Percentiles rank a stretch among this genome's conserved stretches.
Evolutionary conservation across 2,888 invertebrate genomes (phyloP).

Genomic region (Dryomyza anilis): DNA sequence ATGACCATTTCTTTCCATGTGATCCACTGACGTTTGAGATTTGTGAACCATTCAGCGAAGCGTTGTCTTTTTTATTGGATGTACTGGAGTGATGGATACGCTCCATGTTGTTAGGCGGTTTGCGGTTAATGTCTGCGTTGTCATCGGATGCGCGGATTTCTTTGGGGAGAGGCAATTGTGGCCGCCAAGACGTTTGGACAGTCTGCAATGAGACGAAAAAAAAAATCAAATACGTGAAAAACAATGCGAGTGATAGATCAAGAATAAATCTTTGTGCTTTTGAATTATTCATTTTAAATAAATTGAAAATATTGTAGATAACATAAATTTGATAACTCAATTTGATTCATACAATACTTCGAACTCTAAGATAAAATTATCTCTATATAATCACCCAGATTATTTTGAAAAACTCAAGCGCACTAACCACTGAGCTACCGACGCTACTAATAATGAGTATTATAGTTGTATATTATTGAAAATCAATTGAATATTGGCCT

Average conservation of each 20-base stretch:
- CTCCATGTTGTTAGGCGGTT: slow-evolving; percentile 41
- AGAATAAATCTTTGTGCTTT: too few species aligned
- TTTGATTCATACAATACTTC: too few species aligned
- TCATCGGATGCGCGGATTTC: slow-evolving; percentile 53
- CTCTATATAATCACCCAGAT: too few species aligned
- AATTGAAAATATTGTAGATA: too few species aligned
- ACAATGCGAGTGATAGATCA: background rate
- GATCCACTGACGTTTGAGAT: slow-evolving; percentile 39
- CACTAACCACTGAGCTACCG: too few species aligned
- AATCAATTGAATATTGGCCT: too few species aligned
- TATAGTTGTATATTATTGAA: too few species aligned
- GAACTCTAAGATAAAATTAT: too few species aligned
- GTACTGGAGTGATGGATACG: slow-evolving; percentile 29
- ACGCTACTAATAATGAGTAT: too few species aligned
- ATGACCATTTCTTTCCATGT: slow-evolving; percentile 73
- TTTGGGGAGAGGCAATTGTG: slow-evolving; percentile 59
- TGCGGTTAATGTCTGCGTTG: slow-evolving; percentile 35
- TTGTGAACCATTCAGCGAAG: slow-evolving; percentile 34
- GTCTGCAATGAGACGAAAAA: slow-evolving; percentile 45
- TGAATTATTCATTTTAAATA: too few species aligned
- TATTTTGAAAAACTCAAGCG: too few species aligned
- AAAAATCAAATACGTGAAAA: background rate
- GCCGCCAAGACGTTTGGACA: slow-evolving; percentile 62
- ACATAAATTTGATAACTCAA: too few species aligned
- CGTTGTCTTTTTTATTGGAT: slow-evolving; percentile 34